phyloP scores from a whole-genome alignment of 2,888 invertebrate genomes.

The Eristalis pertinax region DNA sequence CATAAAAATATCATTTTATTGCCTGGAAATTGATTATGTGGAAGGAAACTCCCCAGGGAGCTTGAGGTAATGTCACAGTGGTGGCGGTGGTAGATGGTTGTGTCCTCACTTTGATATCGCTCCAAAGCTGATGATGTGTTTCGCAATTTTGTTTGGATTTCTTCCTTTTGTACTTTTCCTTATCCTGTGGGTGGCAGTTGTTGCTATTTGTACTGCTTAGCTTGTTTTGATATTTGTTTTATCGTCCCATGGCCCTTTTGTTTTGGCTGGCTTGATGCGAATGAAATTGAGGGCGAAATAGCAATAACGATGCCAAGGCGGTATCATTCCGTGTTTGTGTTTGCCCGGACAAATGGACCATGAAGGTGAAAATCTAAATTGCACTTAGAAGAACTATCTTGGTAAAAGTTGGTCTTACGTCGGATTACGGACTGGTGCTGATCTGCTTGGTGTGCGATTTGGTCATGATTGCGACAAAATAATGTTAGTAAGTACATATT shows the following conservation, averaged over 20 bases:
- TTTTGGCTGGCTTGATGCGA: slow-evolving; percentile 14
- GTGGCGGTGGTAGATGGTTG: not conserved
- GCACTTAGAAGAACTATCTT: slow-evolving; percentile 27
- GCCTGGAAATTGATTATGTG: slow-evolving; percentile 67
- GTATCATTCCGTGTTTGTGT: slow-evolving; percentile 35
- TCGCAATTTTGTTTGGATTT: slow-evolving; percentile 27
- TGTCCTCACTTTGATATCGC: slow-evolving; percentile 21
- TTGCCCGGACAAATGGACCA: slow-evolving; percentile 50
- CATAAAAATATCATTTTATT: slow-evolving; percentile 71
- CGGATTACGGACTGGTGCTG: not conserved
- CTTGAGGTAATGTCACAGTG: not conserved
- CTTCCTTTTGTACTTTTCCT: not conserved
- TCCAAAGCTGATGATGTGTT: slow-evolving; percentile 47
- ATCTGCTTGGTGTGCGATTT: not conserved
- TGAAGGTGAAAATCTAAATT: slow-evolving; percentile 61
- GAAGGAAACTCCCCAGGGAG: slow-evolving; percentile 38
- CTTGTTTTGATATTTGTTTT: slow-evolving; percentile 43
- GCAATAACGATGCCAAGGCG: slow-evolving; percentile 17
- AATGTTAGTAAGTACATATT: too few species aligned
- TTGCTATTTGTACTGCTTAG: not conserved
- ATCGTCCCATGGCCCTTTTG: slow-evolving; percentile 33
- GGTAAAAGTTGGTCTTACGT: slow-evolving; percentile 11
- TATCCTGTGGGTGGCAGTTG: not conserved
- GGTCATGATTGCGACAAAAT: not conserved
- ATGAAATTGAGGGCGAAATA: slow-evolving; percentile 21